phyloP scores from a whole-genome alignment of 1,140 invertebrate species.

The Nymphalis io region DNA sequence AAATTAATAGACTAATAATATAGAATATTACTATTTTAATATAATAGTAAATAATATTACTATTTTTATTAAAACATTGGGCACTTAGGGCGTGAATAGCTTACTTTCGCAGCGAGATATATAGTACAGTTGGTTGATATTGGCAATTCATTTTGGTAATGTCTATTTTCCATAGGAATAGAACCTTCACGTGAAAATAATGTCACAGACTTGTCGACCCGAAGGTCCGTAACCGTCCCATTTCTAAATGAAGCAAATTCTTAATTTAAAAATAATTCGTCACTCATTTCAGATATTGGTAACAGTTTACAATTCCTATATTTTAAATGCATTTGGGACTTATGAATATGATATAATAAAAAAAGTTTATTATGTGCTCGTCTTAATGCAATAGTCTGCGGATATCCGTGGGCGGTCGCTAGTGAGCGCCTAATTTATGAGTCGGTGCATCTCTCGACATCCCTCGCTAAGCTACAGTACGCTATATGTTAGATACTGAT shows the following conservation, averaged over 20 bases:
- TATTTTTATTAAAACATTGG: neutral
- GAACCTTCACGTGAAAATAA: too few species aligned
- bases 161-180: too few species aligned
- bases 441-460: neutral
- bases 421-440: constrained; percentile 3
- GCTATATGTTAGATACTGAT: neutral
- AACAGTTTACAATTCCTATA: too few species aligned
- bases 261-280: neutral
- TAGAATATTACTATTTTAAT: too few species aligned
- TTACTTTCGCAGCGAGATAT: neutral
- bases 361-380: constrained; percentile 12
- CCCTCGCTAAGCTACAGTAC: neutral
- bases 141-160: neutral
- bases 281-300: too few species aligned
- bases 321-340: neutral
- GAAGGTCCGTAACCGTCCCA: too few species aligned
- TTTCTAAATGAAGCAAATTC: too few species aligned
- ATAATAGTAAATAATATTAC: too few species aligned
- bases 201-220: too few species aligned
- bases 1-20: constrained; percentile 2
- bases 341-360: constrained; percentile 3
- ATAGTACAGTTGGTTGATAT: neutral
- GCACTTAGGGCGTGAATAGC: neutral
- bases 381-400: neutral
- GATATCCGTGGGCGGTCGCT: constrained; percentile 10